These are phyloP conservation scores for Pyrrhosoma nymphula DNA, from an alignment of 2,888 invertebrate species.

Conservation along the genomic window DNA sequence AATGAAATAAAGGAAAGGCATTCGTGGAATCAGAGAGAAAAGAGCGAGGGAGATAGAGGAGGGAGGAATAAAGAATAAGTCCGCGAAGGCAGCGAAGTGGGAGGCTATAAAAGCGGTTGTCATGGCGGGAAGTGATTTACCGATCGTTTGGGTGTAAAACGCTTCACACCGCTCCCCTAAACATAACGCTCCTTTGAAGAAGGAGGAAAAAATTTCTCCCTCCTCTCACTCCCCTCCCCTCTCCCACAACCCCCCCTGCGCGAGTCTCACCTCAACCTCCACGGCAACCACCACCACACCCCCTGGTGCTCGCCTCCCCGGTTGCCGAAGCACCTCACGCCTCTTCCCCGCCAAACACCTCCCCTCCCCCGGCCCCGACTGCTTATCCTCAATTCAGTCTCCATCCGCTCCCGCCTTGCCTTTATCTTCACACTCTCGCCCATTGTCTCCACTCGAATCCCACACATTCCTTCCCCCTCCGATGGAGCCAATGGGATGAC, in stretches of 20 bases:
- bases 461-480: not conserved
- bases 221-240: not conserved
- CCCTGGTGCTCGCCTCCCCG: not conserved
- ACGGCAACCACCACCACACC: not conserved
- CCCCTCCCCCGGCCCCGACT: not conserved
- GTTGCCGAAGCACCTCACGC: not conserved
- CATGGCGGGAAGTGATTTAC: conserved; percentile 60
- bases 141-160: conserved; percentile 66
- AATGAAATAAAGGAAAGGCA: conserved; percentile 29
- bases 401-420: not conserved
- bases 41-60: not conserved
- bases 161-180: conserved; percentile 44
- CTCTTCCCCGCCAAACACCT: not conserved
- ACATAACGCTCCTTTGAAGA: conserved; percentile 18
- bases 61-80: conserved; percentile 37
- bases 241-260: not conserved
- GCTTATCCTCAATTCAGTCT: not conserved
- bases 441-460: not conserved
- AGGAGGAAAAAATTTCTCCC: not conserved
- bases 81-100: conserved; percentile 33
- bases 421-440: not conserved
- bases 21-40: not conserved
- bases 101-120: conserved; percentile 62
- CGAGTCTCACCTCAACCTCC: not conserved
- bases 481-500: not conserved